Base-by-base conservation (phyloP, 2,888 invertebrate genomes). In the Meliscaeva auricollis region DNA sequence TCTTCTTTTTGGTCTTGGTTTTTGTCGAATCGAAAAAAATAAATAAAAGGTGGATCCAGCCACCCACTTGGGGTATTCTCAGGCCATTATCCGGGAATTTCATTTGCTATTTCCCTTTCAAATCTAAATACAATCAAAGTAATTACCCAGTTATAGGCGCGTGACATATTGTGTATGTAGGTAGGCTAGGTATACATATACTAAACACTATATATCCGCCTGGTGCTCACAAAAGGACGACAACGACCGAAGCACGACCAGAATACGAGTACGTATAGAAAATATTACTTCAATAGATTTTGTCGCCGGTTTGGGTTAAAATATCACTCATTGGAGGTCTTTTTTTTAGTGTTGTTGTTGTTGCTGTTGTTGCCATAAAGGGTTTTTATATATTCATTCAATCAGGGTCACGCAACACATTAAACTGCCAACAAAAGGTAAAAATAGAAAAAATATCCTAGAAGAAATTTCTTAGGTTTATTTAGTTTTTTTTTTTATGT, bases 81-180 rank as follows among this genome's bases (percentile, higher is more conserved):
- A 60, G 75, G 60, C 84, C 69, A 85, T 85, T 85, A 81, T 81
- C 73, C 76, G 69, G 69, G 85, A 85, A 81, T 77, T 85, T 68
- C 80, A 76, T 85, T 76, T 85, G 64, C 85, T 68, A 81, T 85
- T 85, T 85, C 85, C 81, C 81, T 85, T 85, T 81, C 81, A 75
- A 85, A 85, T 85, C 81, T 85, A 81, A 85, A 85, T 85, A 85
- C 85, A 85, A 85, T 85, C 85, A 85, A 81, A 81, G 77, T 85
- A 80, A 85, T 85, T 85, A 85, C 81, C 85, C 73, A 80, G 81
- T 69, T 81, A 73, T 85, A 81, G 81, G 85, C 85, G 80, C 80
- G 85, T 85, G 85, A 85, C 81, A 85, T 48, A 85, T 73, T 72
- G 77, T 75, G 73, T 83, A 38, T 38, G 35, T 83, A 70, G 62